Base-by-base conservation (phyloP, 1,140 invertebrate species). In the Hyles euphorbiae region DNA sequence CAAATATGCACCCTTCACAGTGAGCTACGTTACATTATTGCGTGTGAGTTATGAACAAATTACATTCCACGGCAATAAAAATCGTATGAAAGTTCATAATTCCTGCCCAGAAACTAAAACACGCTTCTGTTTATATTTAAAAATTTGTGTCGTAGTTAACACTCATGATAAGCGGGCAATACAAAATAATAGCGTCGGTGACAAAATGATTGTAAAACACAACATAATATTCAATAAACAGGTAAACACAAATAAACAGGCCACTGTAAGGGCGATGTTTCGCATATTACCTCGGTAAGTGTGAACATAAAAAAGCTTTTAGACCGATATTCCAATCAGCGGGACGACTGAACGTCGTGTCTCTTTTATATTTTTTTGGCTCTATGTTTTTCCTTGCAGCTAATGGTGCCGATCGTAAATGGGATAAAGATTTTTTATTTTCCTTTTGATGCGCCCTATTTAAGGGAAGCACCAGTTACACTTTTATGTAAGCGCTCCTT, bases 231-330 rank as follows among this genome's bases (percentile, higher is more conserved):
- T 52, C 45, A 58, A 65, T 65, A 65, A 65, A 65, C 55, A 65
- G 43, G 60, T 55, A 60, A 63, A 58, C 56, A 56, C 52, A 57
- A 53, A 57, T 63, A 67, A 63, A 61, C 61, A 67, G 49, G 56
- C 44, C 45, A 52, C 49, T 54, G 57, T 50, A 46, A 32, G 8
- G 58, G 56, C 54, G 55, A 67, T 67, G 60, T 67, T 58, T 53
- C 51, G 61, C 45, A 54, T 58, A 60, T 67, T 67, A 57, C 51
- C 58, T 45, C 52, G 60, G 60, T 66, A 70, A 70, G 58, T 66
- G 67, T 56, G 65, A 66, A 72, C 70, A 72, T 66, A 72, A 72
- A 72, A 72, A 72, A 67, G 70, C 70, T 72, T 69, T 72, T 62
- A 69, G 60, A 58, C 58, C 61, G 54, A 69, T 69, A 69, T 72